Evolutionary conservation across 2,113 vertebrate genomes (phyloP), one percentile per base, ranked within the genome.

Genomic region (Equus quagga): DNA sequence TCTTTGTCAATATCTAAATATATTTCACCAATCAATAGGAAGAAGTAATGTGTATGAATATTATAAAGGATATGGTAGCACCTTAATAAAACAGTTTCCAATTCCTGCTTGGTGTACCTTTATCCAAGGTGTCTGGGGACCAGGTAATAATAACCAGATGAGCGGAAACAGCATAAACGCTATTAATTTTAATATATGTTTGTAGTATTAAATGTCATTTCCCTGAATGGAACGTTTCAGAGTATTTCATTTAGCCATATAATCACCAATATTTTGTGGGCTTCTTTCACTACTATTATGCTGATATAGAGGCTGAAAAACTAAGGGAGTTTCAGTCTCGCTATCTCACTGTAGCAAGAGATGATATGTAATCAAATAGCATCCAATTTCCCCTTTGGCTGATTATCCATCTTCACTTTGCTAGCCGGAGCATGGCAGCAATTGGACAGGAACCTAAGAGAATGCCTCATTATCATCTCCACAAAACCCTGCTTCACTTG

Each of bases 131-230:
- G 8, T 73, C 21, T 54, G 17, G 10, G 33, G 69, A 83, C 64
- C 44, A 69, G 90, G 26, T 8, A 73, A 56, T 81, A 85, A 76
- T 46, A 95, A 89, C 23, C 54, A 95, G 33, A 78, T 46, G 10
- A 41, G 14, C 79, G 94, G 69, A 96, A 92, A 89, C 6, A 76
- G 4, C 17, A 70, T 31, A 81, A 54, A 49, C 14, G 78, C 6
- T 87, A 64, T 85, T 81, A 14, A 24, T 72, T 96, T 78, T 82
- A 54, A 83, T 79, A 86, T 60, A 82, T 80, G 58, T 46, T 67
- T 33, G 23, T 76, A 56, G 17, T 76, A 46, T 51, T 70, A 44
- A 56, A 21, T 44, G 73, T 86, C 26, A 73, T 36, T 11, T 78
- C 10, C 41, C 15, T 95, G 9, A 60, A 89, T 51, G 23, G 41